Conservation (phyloP, 2,888 invertebrate species). For the Nasonovia ribisnigri region DNA sequence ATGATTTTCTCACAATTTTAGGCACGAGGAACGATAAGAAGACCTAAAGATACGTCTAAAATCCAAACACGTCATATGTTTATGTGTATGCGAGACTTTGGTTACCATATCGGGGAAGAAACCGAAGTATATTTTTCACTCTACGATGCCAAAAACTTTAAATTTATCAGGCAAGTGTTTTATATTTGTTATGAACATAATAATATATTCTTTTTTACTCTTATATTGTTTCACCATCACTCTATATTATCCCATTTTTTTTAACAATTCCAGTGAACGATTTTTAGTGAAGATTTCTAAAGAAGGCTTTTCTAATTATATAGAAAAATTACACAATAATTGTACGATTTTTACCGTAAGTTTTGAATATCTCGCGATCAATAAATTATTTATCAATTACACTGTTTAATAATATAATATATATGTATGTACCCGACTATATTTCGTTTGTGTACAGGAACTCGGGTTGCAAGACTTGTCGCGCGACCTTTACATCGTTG, state of each 20-base stretch:
- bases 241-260: background rate
- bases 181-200: background rate
- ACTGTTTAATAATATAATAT: background rate
- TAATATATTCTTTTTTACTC: background rate
- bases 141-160: conserved; percentile 83
- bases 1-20: background rate
- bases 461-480: conserved; percentile 87
- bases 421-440: background rate
- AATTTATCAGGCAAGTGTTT: conserved; percentile 76
- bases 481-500: conserved; percentile 88
- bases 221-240: background rate
- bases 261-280: conserved; percentile 76
- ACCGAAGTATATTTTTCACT: conserved; percentile 89
- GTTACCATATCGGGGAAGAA: conserved; percentile 88
- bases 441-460: conserved; percentile 73
- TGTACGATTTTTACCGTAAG: conserved; percentile 89
- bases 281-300: conserved; percentile 90
- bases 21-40: conserved; percentile 47
- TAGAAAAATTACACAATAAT: conserved; percentile 88
- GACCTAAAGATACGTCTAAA: conserved; percentile 72
- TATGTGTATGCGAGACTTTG: conserved; percentile 90
- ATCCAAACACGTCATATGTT: conserved; percentile 83
- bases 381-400: background rate
- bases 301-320: conserved; percentile 90
- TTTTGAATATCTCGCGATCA: conserved; percentile 68